Evolutionary conservation across 2,888 invertebrate genomes (phyloP).

Genomic region (Oconnorella tubifera): DNA sequence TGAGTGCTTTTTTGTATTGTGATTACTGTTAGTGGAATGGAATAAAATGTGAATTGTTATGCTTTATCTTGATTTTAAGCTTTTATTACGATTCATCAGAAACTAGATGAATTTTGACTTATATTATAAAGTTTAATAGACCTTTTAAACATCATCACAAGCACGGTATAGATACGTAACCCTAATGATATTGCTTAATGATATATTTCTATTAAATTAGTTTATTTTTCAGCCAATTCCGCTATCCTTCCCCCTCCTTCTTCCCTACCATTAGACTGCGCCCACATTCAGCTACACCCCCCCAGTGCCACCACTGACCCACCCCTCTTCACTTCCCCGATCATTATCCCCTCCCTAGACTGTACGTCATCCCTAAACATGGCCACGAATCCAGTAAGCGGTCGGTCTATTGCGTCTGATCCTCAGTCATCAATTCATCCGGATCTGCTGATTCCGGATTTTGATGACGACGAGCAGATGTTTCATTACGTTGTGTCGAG

Average conservation of each 20-base stretch:
- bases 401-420: conserved; percentile 8
- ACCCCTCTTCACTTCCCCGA: conserved; percentile 32
- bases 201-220: too few species aligned
- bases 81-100: too few species aligned
- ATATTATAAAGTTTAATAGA: too few species aligned
- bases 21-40: too few species aligned
- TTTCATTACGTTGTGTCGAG: conserved; percentile 32
- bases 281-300: conserved; percentile 26
- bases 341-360: conserved; percentile 36
- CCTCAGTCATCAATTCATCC: conserved; percentile 3
- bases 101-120: too few species aligned
- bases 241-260: not conserved
- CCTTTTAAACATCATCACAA: too few species aligned
- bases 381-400: conserved; percentile 23
- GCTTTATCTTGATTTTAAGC: too few species aligned
- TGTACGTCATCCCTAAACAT: conserved; percentile 7
- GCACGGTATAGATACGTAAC: too few species aligned
- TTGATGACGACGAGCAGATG: conserved; percentile 37
- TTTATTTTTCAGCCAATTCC: too few species aligned
- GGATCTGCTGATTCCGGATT: conserved; percentile 32
- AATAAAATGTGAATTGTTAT: too few species aligned
- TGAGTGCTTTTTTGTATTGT: too few species aligned
- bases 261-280: conserved; percentile 10
- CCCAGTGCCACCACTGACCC: conserved; percentile 30
- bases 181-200: too few species aligned